Base-by-base conservation (phyloP, 2,888 invertebrate species). In the Dilophus febrilis region DNA sequence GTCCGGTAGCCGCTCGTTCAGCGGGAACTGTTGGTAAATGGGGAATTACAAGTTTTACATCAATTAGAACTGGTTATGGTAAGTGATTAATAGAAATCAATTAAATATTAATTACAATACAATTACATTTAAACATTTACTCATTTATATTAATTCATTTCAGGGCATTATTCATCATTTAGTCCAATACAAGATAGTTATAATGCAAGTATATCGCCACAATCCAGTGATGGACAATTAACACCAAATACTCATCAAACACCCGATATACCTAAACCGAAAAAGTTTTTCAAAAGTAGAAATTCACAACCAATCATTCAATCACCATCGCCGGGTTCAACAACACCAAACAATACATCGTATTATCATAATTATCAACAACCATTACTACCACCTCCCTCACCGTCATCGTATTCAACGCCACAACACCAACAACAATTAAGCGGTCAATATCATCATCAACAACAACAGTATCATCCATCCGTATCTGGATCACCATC, bases 31-130 rank as follows among this genome's bases (percentile, higher is more conserved):
- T 90, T 48, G 90, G 90, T 50, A 85, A 88, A 69, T 91, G 90
- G 88, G 90, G 90, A 49, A 85, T 86, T 60, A 88, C 88, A 53
- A 87, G 88, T 47, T 90, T 88, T 62, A 90, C 90, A 18, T 88
- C 88, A 4, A 81, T 88, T 45, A 71, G 90, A 53, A 86, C 35
- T 5, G 29, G 14, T 13, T 34, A 40, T 35, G 22, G 34, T 42
- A 26, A 29, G 29, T 17, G 4, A 12, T 36, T 46, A 31, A 38
- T 18, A 38, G 3, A 17, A 36, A 22, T 22, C 5, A 22, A 22
- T 22, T 22, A 27, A 27, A 11, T 8, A 27, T 27, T 11, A 37
- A 7, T 31, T 33, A 18, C 18, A 37, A 3, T 22, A 22, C 22
- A 22, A 6, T 4, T 22, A 8, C 8, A 22, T 4, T 22, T 22